These are phyloP conservation scores for Aldabrachelys gigantea DNA, from an alignment of 2,113 vertebrate species.

Conservation along the genomic window DNA sequence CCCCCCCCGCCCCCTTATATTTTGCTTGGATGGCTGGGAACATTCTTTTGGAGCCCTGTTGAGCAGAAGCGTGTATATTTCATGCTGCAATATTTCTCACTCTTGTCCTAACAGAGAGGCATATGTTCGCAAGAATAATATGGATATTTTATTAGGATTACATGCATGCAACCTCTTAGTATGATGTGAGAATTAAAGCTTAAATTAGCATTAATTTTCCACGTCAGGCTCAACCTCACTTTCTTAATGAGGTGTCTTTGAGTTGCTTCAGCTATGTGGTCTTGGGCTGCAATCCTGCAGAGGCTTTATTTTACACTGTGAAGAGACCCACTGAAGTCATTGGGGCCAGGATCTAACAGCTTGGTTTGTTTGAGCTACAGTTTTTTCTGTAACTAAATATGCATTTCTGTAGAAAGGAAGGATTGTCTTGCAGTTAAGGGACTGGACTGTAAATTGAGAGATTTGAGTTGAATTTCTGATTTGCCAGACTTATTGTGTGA, in stretches of 20 bases:
- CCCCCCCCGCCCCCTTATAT: not conserved
- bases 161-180: not conserved
- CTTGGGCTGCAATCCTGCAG: not conserved
- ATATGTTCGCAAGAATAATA: not conserved
- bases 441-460: not conserved
- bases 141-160: not conserved
- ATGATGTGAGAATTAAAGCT: not conserved
- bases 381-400: not conserved
- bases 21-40: not conserved
- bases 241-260: not conserved
- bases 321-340: not conserved
- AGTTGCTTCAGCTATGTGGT: not conserved
- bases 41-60: not conserved
- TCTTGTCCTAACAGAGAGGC: not conserved
- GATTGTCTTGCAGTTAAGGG: not conserved
- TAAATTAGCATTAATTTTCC: not conserved
- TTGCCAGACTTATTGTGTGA: not conserved
- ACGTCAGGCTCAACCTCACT: not conserved
- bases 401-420: not conserved
- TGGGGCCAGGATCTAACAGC: not conserved
- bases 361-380: not conserved
- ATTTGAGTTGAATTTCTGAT: not conserved
- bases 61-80: not conserved
- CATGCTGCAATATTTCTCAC: not conserved
- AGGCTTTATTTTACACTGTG: not conserved